Evolutionary conservation across 2,113 vertebrate species (phyloP), one percentile per base, ranked within the genome.

Genomic region (Apus apus): DNA sequence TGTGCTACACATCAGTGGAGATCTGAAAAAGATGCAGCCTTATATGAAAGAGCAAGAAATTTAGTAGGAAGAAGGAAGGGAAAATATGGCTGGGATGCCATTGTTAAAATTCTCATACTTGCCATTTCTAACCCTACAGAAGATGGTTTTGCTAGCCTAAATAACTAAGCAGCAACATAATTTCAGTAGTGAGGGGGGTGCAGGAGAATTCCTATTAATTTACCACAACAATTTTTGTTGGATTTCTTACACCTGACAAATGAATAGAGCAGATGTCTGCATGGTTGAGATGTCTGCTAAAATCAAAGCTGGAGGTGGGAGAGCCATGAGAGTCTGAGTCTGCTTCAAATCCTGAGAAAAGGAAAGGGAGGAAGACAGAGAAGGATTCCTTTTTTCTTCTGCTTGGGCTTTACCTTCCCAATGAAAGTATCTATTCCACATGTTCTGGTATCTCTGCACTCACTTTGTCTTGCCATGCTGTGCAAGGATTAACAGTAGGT

Each of bases 241-340:
- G 65, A 53, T 38, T 85, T 95, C 45, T 96, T 82, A 62, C 81
- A 90, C n/a, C 32, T 93, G 90, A 89, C 13, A 58, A 85, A 20
- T 15, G 61, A 89, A 34, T 34, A 82, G 15, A 91, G 40, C 74
- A 93, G 71, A 83, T 88, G 62, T 65, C 62, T 90, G 36, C 38
- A 32, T 51, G 53, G 60, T 78, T 87, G 74, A 85, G 34, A 83
- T 53, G 40, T 21, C 53, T 87, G 43, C 73, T 94, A 48, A 85
- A 86, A 81, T 62, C 45, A 60, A 81, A 89, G 43, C 38, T 89
- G 56, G 79, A 88, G 40, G 51, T 80, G 56, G 34, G 18, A 83
- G 34, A 75, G 27, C 62, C 46, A 58, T 0, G 0, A 88, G 23
- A 85, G 25, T 34, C 65, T 8, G 2, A 40, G 53, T 86, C 5